Base-by-base conservation (phyloP, 2,797 vertebrate genomes). In the Catostomus latipinnis region DNA sequence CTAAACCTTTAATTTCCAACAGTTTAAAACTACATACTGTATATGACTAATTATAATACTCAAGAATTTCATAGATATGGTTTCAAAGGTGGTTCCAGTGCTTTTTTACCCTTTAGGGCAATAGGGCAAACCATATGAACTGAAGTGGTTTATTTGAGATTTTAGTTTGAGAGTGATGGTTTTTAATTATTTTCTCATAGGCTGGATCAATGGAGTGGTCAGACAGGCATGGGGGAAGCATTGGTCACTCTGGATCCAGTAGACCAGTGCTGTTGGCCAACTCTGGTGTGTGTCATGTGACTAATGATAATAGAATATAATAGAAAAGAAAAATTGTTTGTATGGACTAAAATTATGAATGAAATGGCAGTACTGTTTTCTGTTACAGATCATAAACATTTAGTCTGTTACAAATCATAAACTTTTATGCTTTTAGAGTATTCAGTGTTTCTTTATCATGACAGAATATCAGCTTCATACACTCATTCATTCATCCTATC, bases 211-310 rank as follows among this genome's bases (percentile, higher is more conserved):
- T 79, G 60, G 61, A 66, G 52, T 13, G 12, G 13, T 56, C 53
- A 45, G 45, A 50, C 52, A 22, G 16, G 54, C 43, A 72, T 66
- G 60, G 22, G 10, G 52, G 68, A 70, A 46, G n/a, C 56, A 56
- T 5, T 8, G 11, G 53, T 62, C 14, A 56, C 53, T 43, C 12
- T 46, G 14, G 6, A 8, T 63, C 49, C 1, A 53, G 34, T 16
- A 16, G 13, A 66, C 43, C 43, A 1, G 11, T 48, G 46, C 53
- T 13, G 5, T 13, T 57, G n/a, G 45, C 45, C 14, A 48, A n/a
- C 53, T 67, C 45, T 48, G 74, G 74, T 76, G 43, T 46, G 52
- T 56, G 16, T 66, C 6, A 18, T 52, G 48, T 74, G 3, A 46
- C 13, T 43, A 6, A 9, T 60, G 9, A 60, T 0, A 22, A 34